Percentiles rank a stretch among this genome's conserved stretches.
phyloP scores from a whole-genome alignment of 2,888 invertebrate species.

The Campopleginae sp. region DNA sequence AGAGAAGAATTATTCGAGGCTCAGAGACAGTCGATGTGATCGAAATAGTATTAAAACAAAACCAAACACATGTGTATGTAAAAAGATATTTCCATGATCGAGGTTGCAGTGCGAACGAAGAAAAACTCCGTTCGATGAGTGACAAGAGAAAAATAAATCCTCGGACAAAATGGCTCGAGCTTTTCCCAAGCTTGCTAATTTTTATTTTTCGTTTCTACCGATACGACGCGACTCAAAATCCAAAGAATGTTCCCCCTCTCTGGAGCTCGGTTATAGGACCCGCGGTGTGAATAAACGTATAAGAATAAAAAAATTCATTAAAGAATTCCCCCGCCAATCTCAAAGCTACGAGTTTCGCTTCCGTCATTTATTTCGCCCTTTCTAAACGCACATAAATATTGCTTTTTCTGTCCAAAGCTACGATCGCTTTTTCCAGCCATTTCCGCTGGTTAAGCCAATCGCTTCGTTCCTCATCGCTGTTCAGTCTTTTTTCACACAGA shows the following conservation, averaged over 20 bases:
- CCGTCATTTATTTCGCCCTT: background rate
- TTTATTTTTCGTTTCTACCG: slow-evolving; percentile 24
- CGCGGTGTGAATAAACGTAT: slow-evolving; percentile 44
- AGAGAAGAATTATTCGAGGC: slow-evolving; percentile 18
- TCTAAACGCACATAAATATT: background rate
- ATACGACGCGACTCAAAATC: slow-evolving; percentile 35
- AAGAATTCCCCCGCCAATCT: slow-evolving; percentile 36
- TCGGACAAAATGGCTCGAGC: slow-evolving; percentile 37
- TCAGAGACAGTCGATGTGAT: slow-evolving; percentile 40
- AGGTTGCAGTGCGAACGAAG: slow-evolving; percentile 42
- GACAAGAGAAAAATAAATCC: background rate
- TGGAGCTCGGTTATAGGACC: slow-evolving; percentile 47
- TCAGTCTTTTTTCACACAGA: slow-evolving; percentile 6
- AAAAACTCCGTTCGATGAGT: slow-evolving; percentile 34
- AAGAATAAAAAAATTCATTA: slow-evolving; percentile 53
- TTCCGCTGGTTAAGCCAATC: background rate
- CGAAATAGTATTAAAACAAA: slow-evolving; percentile 34
- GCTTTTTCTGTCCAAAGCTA: slow-evolving; percentile 24
- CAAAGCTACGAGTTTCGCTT: slow-evolving; percentile 37
- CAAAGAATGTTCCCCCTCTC: slow-evolving; percentile 57
- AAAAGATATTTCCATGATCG: slow-evolving; percentile 44
- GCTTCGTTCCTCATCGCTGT: slow-evolving; percentile 5
- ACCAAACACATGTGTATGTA: slow-evolving; percentile 23
- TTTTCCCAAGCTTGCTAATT: slow-evolving; percentile 46
- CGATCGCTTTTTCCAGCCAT: slow-evolving; percentile 14